These are phyloP conservation scores for Casuarius casuarius DNA, from an alignment of 2,113 vertebrate species.

Conservation along the genomic window DNA sequence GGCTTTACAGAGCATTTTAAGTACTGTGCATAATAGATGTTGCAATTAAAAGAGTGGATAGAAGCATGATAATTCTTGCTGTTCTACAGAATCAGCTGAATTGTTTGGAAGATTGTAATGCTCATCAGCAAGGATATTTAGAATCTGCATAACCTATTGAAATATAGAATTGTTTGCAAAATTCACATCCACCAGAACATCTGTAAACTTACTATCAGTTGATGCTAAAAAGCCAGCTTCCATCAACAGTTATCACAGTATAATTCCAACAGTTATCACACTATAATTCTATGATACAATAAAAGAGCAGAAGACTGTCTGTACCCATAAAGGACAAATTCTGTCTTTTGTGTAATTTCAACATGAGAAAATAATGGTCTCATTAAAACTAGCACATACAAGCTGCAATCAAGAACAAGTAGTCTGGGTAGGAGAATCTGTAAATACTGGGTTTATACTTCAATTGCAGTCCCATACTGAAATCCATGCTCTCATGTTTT, in stretches of 20 bases:
- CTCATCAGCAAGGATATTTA: neutral
- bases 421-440: neutral
- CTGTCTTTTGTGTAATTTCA: neutral
- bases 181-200: neutral
- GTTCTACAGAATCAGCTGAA: slow-evolving; percentile 8
- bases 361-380: neutral
- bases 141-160: neutral
- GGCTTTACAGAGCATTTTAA: neutral
- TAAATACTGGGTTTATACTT: neutral
- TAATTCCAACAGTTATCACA: neutral
- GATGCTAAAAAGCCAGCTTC: neutral
- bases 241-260: neutral
- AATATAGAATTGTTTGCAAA: neutral
- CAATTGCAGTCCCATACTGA: neutral
- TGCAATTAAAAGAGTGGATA: neutral
- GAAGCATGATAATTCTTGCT: neutral
- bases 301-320: neutral
- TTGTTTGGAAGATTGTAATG: slow-evolving; percentile 12
- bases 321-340: neutral
- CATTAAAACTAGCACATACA: accelerated
- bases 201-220: neutral
- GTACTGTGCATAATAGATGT: neutral
- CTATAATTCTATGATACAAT: neutral
- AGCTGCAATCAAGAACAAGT: neutral
- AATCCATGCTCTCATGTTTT: accelerated